Conservation (phyloP, 2,113 vertebrate species). For the Microtus richardsoni region DNA sequence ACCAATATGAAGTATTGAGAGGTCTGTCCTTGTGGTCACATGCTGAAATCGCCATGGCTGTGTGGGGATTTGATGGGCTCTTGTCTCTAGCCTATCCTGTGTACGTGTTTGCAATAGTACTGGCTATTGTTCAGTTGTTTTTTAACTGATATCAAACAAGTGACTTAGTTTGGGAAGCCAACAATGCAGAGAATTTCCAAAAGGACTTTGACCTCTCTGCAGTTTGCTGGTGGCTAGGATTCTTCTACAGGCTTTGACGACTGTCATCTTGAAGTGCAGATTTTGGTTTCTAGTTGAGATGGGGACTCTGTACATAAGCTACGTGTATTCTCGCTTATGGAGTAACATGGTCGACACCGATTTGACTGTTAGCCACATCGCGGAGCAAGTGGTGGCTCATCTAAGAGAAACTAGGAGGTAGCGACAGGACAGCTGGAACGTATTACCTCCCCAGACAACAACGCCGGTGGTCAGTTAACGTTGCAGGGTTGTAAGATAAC, state of each 20-base stretch:
- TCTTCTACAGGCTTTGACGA: neutral
- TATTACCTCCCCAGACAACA: slow-evolving; percentile 65
- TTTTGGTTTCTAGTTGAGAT: slow-evolving; percentile 42
- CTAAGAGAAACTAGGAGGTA: slow-evolving; percentile 45
- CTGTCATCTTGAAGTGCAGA: neutral
- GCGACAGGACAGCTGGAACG: slow-evolving; percentile 71
- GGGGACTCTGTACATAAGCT: neutral
- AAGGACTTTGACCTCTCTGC: neutral
- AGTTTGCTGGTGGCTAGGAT: neutral
- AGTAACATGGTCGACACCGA: neutral
- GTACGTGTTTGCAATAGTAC: neutral
- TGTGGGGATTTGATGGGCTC: slow-evolving; percentile 35
- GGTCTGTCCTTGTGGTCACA: neutral
- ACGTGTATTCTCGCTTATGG: neutral
- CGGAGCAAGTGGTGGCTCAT: slow-evolving; percentile 26
- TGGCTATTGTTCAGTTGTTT: slow-evolving; percentile 24
- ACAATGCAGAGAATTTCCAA: neutral
- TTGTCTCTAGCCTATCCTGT: neutral
- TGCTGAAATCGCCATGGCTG: slow-evolving; percentile 51
- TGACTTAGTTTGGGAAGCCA: neutral
- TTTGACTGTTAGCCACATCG: slow-evolving; percentile 4
- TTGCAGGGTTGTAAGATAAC: slow-evolving; percentile 63
- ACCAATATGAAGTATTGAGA: slow-evolving; percentile 27
- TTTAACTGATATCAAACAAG: slow-evolving; percentile 24
- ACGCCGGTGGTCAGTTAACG: slow-evolving; percentile 66